Conservation (phyloP, 2,888 invertebrate genomes). For the Macrosoma leucophasiata region DNA sequence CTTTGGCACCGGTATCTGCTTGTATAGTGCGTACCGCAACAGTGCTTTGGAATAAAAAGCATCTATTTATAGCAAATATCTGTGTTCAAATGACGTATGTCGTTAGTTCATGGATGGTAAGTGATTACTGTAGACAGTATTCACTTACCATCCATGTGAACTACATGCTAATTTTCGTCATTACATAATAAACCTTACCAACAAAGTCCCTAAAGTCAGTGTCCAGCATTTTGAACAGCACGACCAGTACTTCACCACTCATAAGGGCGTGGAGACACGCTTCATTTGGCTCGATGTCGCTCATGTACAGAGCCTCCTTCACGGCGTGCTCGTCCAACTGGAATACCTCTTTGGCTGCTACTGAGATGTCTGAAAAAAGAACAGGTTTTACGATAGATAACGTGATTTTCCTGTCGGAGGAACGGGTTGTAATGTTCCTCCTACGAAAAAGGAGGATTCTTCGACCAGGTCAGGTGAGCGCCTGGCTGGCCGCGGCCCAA, state of each 20-base stretch:
- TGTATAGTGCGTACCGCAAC: constrained; percentile 52
- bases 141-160: no score
- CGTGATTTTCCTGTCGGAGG: no score
- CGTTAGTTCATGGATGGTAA: background rate
- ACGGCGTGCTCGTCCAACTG: constrained; percentile 39
- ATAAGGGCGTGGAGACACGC: constrained; percentile 53
- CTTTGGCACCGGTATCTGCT: constrained; percentile 58
- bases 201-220: constrained; percentile 52
- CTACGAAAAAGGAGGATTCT: no score
- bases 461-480: no score
- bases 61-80: background rate
- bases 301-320: constrained; percentile 59
- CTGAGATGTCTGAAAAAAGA: constrained; percentile 40
- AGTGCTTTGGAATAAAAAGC: constrained; percentile 33
- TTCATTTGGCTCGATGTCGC: constrained; percentile 62
- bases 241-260: constrained; percentile 46
- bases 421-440: no score
- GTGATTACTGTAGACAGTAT: no score
- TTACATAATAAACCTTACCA: constrained; percentile 34
- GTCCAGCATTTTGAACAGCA: constrained; percentile 60
- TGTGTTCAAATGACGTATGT: background rate
- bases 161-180: no score
- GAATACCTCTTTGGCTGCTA: constrained; percentile 52
- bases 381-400: no score
- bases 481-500: no score